Evolutionary conservation across 2,888 invertebrate genomes (phyloP).

Genomic region (Physocephala rufipes): DNA sequence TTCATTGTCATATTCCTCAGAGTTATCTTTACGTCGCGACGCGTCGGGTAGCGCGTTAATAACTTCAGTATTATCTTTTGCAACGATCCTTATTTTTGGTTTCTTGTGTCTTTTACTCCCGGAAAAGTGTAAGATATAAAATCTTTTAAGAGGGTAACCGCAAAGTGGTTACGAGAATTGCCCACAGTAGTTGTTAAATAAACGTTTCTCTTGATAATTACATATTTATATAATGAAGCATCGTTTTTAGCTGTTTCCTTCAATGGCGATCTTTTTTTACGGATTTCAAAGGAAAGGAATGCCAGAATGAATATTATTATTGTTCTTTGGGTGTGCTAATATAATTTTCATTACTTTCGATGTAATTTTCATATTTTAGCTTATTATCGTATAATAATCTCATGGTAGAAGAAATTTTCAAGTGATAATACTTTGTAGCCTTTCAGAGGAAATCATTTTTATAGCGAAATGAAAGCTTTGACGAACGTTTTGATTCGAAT

Average conservation of each 20-base stretch:
- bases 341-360: slow-evolving; percentile 43
- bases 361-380: slow-evolving; percentile 50
- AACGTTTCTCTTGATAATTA: slow-evolving; percentile 54
- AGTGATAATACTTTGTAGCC: slow-evolving; percentile 42
- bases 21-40: slow-evolving; percentile 9
- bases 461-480: not conserved
- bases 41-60: slow-evolving; percentile 22
- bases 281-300: slow-evolving; percentile 41
- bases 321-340: not conserved
- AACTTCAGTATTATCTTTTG: slow-evolving; percentile 14
- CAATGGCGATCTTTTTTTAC: slow-evolving; percentile 31
- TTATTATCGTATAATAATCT: slow-evolving; percentile 51
- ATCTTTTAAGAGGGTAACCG: slow-evolving; percentile 30
- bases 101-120: not conserved
- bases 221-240: slow-evolving; percentile 47
- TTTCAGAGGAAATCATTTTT: not conserved
- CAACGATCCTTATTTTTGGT: not conserved
- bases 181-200: slow-evolving; percentile 37
- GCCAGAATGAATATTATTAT: slow-evolving; percentile 40
- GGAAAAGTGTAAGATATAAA: not conserved
- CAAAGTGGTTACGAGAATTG: slow-evolving; percentile 30
- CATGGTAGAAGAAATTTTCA: slow-evolving; percentile 47
- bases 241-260: slow-evolving; percentile 12
- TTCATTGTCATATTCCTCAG: not conserved
- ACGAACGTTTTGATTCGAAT: not conserved